Base-by-base conservation (phyloP, 2,888 invertebrate species). In the Spisula solida region DNA sequence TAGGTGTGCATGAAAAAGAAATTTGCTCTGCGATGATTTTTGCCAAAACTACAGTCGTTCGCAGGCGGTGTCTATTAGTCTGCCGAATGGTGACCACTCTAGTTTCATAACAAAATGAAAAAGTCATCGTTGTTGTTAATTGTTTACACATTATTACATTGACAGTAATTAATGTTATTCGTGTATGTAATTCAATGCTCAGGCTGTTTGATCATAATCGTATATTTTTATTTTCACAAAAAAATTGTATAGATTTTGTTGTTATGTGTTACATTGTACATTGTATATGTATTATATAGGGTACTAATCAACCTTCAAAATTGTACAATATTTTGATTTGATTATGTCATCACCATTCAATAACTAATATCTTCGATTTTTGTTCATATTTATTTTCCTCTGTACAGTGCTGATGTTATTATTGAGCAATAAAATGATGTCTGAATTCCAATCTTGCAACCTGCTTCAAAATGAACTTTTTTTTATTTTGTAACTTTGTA, bases 161-260 rank as follows among this genome's bases (percentile, higher is more conserved):
- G 60, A 25, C 25, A 20, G 20, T 56, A 56, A 56, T 56, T 56
- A 56, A 56, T 56, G n/a, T 41, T 66, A n/a, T 66, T n/a, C n/a
- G n/a, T n/a, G n/a, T n/a, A n/a, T n/a, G n/a, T n/a, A 66, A 66
- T 66, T 66, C 20, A 66, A 66, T 66, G 60, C 60, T 66, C 60
- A 66, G 60, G 60, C 20, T 66, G 25, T 5, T 66, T 66, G 60
- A 66, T 66, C 25, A 25, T 25, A 25, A 66, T 25, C 60, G 25
- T 66, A 25, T 25, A 25, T 25, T 66, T 66, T 66, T 10, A 25
- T 66, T n/a, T 66, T 66, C n/a, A 41, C 25, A 66, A 25, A n/a
- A 66, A 66, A 10, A n/a, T 66, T 25, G 60, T 66, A 66, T 25
- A n/a, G 60, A 60, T 60, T 60, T 25, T 12, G 25, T n/a, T 25